phyloP scores from a whole-genome alignment of 1,140 invertebrate genomes.

The Lucilia cuprina region DNA sequence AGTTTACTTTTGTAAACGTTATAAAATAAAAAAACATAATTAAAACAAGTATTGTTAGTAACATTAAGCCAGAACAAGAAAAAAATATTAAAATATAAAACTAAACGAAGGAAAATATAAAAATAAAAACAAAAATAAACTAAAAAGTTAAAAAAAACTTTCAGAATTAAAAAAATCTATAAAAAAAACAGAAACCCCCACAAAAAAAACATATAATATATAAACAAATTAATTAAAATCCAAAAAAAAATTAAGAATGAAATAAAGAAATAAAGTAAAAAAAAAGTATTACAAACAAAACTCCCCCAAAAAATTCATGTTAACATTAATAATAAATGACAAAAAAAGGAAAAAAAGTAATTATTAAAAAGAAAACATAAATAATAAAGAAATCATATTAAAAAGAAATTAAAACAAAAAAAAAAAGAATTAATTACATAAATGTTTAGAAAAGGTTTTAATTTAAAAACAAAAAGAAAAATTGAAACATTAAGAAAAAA shows the following conservation, averaged over 20 bases:
- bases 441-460: conserved; percentile 33
- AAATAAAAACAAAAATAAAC: conserved; percentile 12
- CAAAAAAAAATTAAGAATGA: too few species aligned
- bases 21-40: neutral
- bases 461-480: conserved; percentile 46
- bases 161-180: conserved; percentile 31
- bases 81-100: neutral
- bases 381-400: conserved; percentile 40
- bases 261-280: neutral
- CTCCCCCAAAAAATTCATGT: conserved; percentile 61
- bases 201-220: conserved; percentile 19
- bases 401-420: conserved; percentile 27
- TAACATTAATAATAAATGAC: conserved; percentile 61
- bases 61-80: neutral
- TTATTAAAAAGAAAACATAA: conserved; percentile 52
- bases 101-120: neutral
- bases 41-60: conserved; percentile 23
- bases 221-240: neutral
- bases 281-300: conserved; percentile 39
- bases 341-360: conserved; percentile 42
- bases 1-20: conserved; percentile 27
- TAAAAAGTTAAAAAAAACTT: neutral
- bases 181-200: neutral
- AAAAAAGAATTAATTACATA: conserved; percentile 33
- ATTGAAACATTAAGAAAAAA: conserved; percentile 17